Percentiles rank a stretch among this genome's conserved stretches.
Conservation (phyloP, 1,140 invertebrate genomes). For the Octopus sinensis region DNA sequence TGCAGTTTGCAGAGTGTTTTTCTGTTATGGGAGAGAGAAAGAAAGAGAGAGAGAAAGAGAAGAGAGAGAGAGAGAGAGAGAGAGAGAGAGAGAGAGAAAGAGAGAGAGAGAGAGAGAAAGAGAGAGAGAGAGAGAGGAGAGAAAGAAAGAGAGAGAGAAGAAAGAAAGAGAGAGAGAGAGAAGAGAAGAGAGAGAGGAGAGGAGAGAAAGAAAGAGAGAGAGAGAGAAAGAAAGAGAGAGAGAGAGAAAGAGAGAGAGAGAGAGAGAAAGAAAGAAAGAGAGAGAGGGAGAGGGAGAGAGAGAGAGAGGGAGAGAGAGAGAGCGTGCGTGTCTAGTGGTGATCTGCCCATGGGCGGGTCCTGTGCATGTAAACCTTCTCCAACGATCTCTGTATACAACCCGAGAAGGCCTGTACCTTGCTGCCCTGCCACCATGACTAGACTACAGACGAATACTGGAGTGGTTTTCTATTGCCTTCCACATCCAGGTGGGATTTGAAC, state of each 20-base stretch:
- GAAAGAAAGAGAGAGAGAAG: background rate
- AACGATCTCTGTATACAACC: too few species aligned
- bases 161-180: background rate
- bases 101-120: background rate
- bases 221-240: constrained; percentile 14
- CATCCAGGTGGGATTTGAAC: too few species aligned
- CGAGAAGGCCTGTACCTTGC: too few species aligned
- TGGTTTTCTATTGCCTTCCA: too few species aligned
- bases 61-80: background rate
- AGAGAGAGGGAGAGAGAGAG: background rate
- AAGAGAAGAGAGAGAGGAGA: background rate
- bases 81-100: background rate
- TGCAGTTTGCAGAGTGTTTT: background rate
- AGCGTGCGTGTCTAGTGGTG: constrained; percentile 1
- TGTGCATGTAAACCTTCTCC: too few species aligned
- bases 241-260: background rate
- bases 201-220: constrained; percentile 11
- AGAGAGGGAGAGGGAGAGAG: constrained; percentile 11
- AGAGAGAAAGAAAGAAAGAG: background rate
- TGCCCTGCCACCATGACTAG: too few species aligned
- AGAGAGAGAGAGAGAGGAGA: background rate
- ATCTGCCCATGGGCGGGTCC: background rate
- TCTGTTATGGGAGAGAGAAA: background rate
- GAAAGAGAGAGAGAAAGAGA: background rate
- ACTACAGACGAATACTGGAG: too few species aligned